Percentiles rank a stretch among this genome's conserved stretches.
phyloP scores from a whole-genome alignment of 2,113 vertebrate species.

The Saimiri boliviensis region DNA sequence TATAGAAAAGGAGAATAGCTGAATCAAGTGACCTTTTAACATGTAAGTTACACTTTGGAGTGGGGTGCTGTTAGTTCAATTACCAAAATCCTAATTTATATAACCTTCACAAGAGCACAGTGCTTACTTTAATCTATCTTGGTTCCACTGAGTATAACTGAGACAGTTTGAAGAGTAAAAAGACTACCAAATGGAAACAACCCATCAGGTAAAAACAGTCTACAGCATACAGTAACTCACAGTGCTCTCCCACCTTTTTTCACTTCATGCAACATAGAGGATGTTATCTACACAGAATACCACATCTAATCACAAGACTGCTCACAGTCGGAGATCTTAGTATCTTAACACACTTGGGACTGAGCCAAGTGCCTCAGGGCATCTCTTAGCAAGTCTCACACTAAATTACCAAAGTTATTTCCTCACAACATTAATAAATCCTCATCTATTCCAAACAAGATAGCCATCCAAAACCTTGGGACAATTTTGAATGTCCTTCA shows the following conservation, averaged over 20 bases:
- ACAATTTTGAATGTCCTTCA: neutral
- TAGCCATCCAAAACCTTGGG: neutral
- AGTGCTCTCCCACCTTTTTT: neutral
- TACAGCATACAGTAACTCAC: neutral
- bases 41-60: neutral
- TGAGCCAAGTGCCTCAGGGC: neutral
- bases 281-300: neutral
- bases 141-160: neutral
- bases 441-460: neutral
- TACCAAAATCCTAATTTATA: neutral
- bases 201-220: neutral
- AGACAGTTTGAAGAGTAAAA: neutral
- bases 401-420: neutral
- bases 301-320: neutral
- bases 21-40: neutral
- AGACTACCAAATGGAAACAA: neutral
- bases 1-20: neutral
- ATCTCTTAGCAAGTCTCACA: neutral
- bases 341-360: neutral
- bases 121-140: conserved; percentile 22
- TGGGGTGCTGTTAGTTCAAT: neutral
- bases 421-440: neutral
- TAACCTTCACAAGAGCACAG: neutral
- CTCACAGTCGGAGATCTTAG: neutral
- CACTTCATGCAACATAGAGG: neutral